Conservation (phyloP, 2,888 invertebrate species). For the Toxonevra muliebris region DNA sequence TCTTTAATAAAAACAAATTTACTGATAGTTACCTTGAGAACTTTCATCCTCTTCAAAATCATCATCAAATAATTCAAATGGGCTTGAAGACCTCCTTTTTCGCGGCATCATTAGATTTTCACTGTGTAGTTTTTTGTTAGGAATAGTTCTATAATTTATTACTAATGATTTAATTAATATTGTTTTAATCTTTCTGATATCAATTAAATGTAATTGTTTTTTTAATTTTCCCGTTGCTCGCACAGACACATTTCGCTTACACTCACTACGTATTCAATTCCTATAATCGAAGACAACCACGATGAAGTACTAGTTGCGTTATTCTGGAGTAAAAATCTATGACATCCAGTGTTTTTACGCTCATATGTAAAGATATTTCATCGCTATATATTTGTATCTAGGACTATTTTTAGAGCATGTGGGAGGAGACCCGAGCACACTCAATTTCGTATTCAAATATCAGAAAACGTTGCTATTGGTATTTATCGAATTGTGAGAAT, state of each 20-base stretch:
- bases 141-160: not conserved
- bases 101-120: conserved; percentile 50
- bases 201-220: conserved; percentile 6
- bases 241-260: no score
- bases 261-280: not conserved
- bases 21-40: conserved; percentile 58
- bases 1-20: no score
- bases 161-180: not conserved
- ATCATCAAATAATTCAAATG: conserved; percentile 60
- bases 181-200: not conserved
- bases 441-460: no score
- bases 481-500: not conserved
- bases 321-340: conserved; percentile 8
- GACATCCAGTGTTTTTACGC: conserved; percentile 34
- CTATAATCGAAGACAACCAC: not conserved
- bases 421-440: conserved; percentile 49
- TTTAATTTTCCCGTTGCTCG: no score
- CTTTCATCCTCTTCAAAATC: conserved; percentile 63
- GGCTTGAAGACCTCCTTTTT: conserved; percentile 57
- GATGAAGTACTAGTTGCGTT: not conserved
- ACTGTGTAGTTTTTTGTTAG: not conserved
- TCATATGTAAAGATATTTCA: not conserved
- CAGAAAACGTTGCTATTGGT: not conserved
- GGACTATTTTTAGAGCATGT: conserved; percentile 62
- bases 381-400: conserved; percentile 30